Conservation (phyloP, 1,140 invertebrate genomes). For the Leptinotarsa lineolata region DNA sequence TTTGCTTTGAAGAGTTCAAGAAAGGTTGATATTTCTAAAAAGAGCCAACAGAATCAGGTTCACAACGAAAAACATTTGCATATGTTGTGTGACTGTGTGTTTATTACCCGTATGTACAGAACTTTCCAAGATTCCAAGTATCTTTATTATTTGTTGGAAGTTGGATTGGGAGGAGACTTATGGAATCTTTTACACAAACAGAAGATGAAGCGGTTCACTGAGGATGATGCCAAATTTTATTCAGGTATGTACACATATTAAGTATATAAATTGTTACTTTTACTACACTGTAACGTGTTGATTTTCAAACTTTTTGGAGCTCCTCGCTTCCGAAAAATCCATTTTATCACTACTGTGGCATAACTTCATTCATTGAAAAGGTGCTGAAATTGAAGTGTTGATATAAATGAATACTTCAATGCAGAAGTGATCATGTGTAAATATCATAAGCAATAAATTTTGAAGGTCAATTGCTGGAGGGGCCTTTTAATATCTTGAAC, state of each 20-base stretch:
- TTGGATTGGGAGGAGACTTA: slow-evolving; percentile 94
- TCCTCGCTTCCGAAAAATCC: no score
- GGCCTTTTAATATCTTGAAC: no score
- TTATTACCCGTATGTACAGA: slow-evolving; percentile 76
- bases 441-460: no score
- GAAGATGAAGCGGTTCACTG: slow-evolving; percentile 77
- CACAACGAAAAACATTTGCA: slow-evolving; percentile 92
- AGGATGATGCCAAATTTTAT: slow-evolving; percentile 84
- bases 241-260: slow-evolving; percentile 24
- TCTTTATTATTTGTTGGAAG: slow-evolving; percentile 96
- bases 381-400: no score
- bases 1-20: slow-evolving; percentile 92
- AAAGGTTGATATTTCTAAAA: slow-evolving; percentile 90
- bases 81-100: slow-evolving; percentile 67
- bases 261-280: no score
- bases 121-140: slow-evolving; percentile 95
- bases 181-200: slow-evolving; percentile 90
- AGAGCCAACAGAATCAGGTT: slow-evolving; percentile 81
- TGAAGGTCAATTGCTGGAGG: no score
- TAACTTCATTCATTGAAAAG: no score
- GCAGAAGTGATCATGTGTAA: no score
- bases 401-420: no score
- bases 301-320: no score
- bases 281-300: no score
- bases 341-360: no score